Evolutionary conservation across 2,797 vertebrate genomes (phyloP).

Genomic region (Ambastaia sidthimunki): DNA sequence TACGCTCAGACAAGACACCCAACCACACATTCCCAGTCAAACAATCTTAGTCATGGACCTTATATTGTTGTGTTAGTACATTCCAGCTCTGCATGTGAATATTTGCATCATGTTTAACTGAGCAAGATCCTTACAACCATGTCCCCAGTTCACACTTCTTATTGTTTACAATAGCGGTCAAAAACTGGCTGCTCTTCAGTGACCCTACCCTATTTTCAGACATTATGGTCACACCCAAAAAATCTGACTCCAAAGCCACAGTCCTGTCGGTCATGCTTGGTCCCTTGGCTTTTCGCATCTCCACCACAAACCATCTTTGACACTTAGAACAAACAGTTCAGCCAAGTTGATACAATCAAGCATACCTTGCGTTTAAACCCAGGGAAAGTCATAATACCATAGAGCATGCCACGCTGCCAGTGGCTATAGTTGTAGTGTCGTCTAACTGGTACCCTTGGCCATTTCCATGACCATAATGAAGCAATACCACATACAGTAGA

Average conservation of each 20-base stretch:
- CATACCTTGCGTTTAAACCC: constrained; percentile 39
- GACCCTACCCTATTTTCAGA: not conserved
- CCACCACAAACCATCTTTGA: constrained; percentile 50
- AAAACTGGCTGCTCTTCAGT: constrained; percentile 1
- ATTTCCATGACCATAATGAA: constrained; percentile 43
- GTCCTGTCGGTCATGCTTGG: constrained; percentile 32
- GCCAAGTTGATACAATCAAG: constrained; percentile 19
- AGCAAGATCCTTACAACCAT: not conserved
- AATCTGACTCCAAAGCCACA: constrained; percentile 44
- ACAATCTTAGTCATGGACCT: constrained; percentile 37
- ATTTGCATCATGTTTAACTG: constrained; percentile 23
- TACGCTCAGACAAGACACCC: constrained; percentile 15
- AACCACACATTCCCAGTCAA: constrained; percentile 61
- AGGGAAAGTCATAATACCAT: constrained; percentile 52
- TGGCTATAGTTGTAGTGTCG: constrained; percentile 76
- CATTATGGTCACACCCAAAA: constrained; percentile 16
- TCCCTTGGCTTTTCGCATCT: constrained; percentile 14
- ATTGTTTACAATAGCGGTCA: constrained; percentile 25
- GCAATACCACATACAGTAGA: constrained; percentile 47
- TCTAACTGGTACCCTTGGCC: constrained; percentile 55
- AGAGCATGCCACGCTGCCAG: constrained; percentile 81
- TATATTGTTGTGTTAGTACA: constrained; percentile 36
- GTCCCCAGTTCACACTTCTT: not conserved
- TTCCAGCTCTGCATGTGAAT: constrained; percentile 41
- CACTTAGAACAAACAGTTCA: constrained; percentile 12